phyloP scores from a whole-genome alignment of 2,888 invertebrate genomes.

The Tiphia femorata region DNA sequence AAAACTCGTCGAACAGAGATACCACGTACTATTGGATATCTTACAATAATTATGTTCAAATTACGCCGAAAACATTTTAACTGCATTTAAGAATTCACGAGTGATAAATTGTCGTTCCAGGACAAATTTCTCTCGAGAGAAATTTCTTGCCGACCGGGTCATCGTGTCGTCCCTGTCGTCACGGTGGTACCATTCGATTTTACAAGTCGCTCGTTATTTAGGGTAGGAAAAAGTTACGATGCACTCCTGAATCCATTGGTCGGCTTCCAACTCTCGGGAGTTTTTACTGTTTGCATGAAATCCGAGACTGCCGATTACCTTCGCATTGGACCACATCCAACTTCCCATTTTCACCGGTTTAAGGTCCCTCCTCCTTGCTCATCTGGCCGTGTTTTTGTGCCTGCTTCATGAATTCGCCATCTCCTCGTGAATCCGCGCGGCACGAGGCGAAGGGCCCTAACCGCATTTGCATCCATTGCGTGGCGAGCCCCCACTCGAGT shows the following conservation, averaged over 20 bases:
- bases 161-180: too few relatives aligned
- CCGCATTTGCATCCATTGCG: slow-evolving; percentile 32
- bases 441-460: slow-evolving; percentile 24
- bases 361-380: slow-evolving; percentile 42
- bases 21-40: too few relatives aligned
- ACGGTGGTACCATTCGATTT: slow-evolving; percentile 38
- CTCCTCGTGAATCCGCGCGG: slow-evolving; percentile 33
- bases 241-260: slow-evolving; percentile 52
- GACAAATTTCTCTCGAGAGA: too few relatives aligned
- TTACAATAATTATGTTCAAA: too few relatives aligned
- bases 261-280: slow-evolving; percentile 51
- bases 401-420: slow-evolving; percentile 32
- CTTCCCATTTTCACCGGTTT: slow-evolving; percentile 56
- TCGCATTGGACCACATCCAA: slow-evolving; percentile 56
- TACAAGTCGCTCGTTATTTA: slow-evolving; percentile 46
- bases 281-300: slow-evolving; percentile 55
- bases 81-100: too few relatives aligned
- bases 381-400: slow-evolving; percentile 34
- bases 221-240: slow-evolving; percentile 33
- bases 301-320: slow-evolving; percentile 55
- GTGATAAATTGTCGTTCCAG: too few relatives aligned
- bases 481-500: too few relatives aligned
- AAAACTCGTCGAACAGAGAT: too few relatives aligned
- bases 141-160: too few relatives aligned
- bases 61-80: too few relatives aligned